Evolutionary conservation across 2,113 vertebrate species (phyloP).

Genomic region (Triplophysa tibetana): DNA sequence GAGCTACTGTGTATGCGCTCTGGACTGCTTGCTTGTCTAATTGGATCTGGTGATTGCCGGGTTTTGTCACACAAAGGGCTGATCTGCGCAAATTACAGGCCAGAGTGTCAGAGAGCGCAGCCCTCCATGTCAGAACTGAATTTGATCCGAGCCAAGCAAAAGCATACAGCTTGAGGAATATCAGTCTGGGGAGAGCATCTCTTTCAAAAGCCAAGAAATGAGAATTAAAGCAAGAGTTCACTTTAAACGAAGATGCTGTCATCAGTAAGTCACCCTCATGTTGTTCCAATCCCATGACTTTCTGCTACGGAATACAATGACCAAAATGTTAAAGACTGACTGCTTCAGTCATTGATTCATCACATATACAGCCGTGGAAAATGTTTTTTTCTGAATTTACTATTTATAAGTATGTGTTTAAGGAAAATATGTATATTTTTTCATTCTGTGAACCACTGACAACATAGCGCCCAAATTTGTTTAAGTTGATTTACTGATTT

Average conservation of each 20-base stretch:
- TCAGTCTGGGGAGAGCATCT: neutral
- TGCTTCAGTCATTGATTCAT: no score
- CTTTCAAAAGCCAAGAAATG: no score
- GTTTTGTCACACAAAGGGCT: constrained; percentile 43
- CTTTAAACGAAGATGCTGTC: neutral
- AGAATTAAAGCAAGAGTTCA: neutral
- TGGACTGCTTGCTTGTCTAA: constrained; percentile 47
- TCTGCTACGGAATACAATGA: no score
- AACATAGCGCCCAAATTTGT: no score
- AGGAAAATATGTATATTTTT: no score
- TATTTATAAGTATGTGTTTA: no score
- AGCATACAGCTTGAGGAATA: constrained; percentile 9
- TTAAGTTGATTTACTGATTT: no score
- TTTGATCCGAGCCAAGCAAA: constrained; percentile 27
- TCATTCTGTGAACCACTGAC: no score
- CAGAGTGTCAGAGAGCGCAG: constrained; percentile 41
- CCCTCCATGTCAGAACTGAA: constrained; percentile 29
- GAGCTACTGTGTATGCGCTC: constrained; percentile 17
- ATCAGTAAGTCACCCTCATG: neutral
- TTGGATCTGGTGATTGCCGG: constrained; percentile 50
- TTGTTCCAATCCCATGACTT: no score
- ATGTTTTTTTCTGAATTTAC: no score
- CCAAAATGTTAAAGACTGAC: no score
- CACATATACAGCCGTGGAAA: no score
- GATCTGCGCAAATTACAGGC: constrained; percentile 49